These are phyloP conservation scores for Spermophilus dauricus DNA, from an alignment of 2,113 vertebrate species.

Conservation along the genomic window DNA sequence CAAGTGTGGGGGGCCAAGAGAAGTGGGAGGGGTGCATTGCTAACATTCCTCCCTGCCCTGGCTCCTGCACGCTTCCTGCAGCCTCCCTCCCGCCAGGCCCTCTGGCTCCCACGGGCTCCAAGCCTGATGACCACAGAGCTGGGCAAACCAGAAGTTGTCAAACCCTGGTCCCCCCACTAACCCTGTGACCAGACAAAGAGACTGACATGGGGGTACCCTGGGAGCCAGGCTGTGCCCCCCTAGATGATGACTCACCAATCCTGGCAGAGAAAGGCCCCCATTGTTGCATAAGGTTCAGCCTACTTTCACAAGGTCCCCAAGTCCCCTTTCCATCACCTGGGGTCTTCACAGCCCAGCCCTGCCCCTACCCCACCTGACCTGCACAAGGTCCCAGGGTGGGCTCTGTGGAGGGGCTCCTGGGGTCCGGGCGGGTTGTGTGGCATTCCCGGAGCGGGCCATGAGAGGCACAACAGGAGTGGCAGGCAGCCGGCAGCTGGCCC, in stretches of 20 bases:
- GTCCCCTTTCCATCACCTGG: background rate
- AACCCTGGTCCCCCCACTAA: background rate
- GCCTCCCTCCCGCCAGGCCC: slow-evolving; percentile 65
- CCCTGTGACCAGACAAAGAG: slow-evolving; percentile 59
- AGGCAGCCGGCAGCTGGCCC: background rate
- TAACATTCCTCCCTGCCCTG: slow-evolving; percentile 72
- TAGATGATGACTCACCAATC: slow-evolving; percentile 75
- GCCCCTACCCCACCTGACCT: slow-evolving; percentile 71
- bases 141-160: background rate
- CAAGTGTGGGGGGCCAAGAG: background rate
- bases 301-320: background rate
- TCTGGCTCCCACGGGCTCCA: slow-evolving; percentile 59
- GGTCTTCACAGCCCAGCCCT: background rate
- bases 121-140: background rate
- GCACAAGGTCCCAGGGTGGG: background rate
- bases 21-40: slow-evolving; percentile 39
- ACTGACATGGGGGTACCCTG: slow-evolving; percentile 46
- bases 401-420: slow-evolving; percentile 54
- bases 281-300: slow-evolving; percentile 63
- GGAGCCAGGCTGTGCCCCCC: background rate
- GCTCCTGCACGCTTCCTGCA: slow-evolving; percentile 72
- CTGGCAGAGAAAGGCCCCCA: slow-evolving; percentile 71
- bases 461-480: background rate
- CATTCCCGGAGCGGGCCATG: slow-evolving; percentile 77
- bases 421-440: background rate